These are phyloP conservation scores for Pipistrellus kuhlii DNA, from an alignment of 2,797 vertebrate species.

Conservation along the genomic window DNA sequence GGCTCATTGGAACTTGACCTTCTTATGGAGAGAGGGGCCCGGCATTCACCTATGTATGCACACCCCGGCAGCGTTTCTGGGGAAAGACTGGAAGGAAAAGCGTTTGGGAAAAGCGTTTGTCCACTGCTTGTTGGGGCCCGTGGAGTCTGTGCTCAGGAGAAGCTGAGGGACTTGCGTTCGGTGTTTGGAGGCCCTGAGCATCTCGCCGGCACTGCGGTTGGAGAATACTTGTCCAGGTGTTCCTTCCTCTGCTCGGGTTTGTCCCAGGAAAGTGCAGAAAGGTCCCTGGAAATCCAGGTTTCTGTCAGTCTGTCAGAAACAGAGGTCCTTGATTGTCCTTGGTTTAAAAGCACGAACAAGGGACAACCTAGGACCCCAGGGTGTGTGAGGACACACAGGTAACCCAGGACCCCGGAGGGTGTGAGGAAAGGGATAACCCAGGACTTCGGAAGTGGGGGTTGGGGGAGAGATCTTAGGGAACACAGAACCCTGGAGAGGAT, in stretches of 20 bases:
- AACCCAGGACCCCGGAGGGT: background rate
- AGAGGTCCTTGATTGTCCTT: slow-evolving; percentile 8
- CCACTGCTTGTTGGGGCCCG: background rate
- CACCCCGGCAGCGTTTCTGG: background rate
- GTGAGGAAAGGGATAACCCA: background rate
- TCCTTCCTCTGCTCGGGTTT: background rate
- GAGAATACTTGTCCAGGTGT: background rate
- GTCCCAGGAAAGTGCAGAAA: background rate
- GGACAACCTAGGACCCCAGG: background rate
- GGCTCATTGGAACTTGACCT: background rate
- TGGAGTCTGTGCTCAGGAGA: background rate
- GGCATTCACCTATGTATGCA: background rate
- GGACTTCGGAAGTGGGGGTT: background rate
- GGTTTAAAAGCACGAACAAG: background rate
- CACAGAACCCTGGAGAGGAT: background rate
- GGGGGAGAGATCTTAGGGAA: background rate
- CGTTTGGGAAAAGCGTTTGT: background rate
- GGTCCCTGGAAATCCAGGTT: background rate
- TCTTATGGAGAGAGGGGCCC: background rate
- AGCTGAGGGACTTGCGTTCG: background rate
- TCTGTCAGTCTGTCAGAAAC: background rate
- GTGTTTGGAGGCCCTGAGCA: background rate
- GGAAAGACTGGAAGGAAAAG: background rate
- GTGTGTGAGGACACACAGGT: too few relatives aligned
- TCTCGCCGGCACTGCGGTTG: background rate